Evolutionary conservation across 2,888 invertebrate species (phyloP), one percentile per base, ranked within the genome.

Genomic region (Acleris cristana): DNA sequence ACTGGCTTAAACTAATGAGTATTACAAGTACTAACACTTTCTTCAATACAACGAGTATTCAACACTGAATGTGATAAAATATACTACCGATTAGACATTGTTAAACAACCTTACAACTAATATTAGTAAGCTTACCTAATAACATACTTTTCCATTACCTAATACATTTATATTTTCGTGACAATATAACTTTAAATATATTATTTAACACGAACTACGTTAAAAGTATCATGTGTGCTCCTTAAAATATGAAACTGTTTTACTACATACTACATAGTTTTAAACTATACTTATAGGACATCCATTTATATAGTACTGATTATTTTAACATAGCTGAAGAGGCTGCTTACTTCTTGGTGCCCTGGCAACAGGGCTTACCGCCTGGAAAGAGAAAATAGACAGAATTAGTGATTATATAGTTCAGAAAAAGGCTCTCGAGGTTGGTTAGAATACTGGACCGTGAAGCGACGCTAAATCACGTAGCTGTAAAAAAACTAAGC

Each of bases 351-450:
- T 88, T 87, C 71, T 86, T 86, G 54, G 74, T 88, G 53, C 85
- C 89, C 72, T 88, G 84, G 83, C 91, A 89, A 80, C 90, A 91
- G 65, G 90, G 91, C 79, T 88, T 91, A 69, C 82, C 86, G 58
- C 88, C 93, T 93, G 87, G 44, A 85, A 84, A 70, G 70, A 64
- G 69, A 73, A 57, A 70, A 69, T 10, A 53, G 14, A 6, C 7
- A n/a, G 6, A n/a, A n/a, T 40, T 14, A 40, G 40, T 40, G 40
- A 40, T 40, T 1, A 4, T 12, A 30, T 12, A 3, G 34, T 34
- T 12, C 3, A 34, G 3, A 12, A 14, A 30, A 12, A 34, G 12
- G 12, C 3, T 2, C 4, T 14, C 12, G 34, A 0, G 12, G 12
- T 12, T 34, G 12, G 34, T 34, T 12, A 34, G 3, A 2, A 3